Conservation (phyloP, 2,888 invertebrate species). For the Drosophila limbata region DNA sequence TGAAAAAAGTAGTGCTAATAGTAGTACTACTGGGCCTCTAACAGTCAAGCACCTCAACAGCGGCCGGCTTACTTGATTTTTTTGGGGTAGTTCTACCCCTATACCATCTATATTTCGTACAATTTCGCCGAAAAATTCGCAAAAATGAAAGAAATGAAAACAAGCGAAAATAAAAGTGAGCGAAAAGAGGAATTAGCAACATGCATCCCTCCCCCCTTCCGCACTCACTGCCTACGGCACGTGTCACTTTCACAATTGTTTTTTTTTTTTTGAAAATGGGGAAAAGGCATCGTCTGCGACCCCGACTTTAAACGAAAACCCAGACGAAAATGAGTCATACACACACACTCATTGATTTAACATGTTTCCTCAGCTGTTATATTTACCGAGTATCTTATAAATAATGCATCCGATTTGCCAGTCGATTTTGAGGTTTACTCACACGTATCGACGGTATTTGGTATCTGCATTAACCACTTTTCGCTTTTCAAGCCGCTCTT, state of each 20-base stretch:
- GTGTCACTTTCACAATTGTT: conserved; percentile 74
- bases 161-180: background rate
- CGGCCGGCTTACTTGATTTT: background rate
- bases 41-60: background rate
- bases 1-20: too few relatives aligned
- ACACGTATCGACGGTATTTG: conserved; percentile 19
- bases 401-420: conserved; percentile 36
- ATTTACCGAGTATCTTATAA: conserved; percentile 34
- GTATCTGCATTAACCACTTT: conserved; percentile 39
- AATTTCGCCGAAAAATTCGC: conserved; percentile 34
- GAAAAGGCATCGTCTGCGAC: conserved; percentile 23
- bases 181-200: conserved; percentile 22
- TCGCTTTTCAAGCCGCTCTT: conserved; percentile 38
- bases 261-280: conserved; percentile 23
- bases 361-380: conserved; percentile 17
- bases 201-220: conserved; percentile 1
- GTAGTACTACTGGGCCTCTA: too few relatives aligned
- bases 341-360: conserved; percentile 25
- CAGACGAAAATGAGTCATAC: conserved; percentile 39
- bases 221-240: conserved; percentile 32
- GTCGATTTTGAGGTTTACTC: conserved; percentile 18
- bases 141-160: conserved; percentile 20
- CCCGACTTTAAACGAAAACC: conserved; percentile 10
- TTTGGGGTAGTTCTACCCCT: conserved; percentile 44
- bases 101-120: conserved; percentile 12